Conservation (phyloP, 2,113 vertebrate species). For the Callospermophilus lateralis region DNA sequence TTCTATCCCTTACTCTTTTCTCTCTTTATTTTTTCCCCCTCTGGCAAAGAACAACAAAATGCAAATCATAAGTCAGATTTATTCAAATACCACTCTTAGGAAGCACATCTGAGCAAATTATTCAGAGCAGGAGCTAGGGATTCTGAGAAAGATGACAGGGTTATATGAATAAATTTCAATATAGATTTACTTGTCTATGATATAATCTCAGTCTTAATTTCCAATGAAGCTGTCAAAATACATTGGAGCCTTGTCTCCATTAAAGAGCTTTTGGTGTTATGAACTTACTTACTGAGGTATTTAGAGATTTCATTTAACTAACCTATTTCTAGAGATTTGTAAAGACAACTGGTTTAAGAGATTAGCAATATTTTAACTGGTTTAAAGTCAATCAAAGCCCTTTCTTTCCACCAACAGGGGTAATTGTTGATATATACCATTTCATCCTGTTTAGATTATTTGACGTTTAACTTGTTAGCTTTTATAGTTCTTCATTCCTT, state of each 20-base stretch:
- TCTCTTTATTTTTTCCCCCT: not conserved
- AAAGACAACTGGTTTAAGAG: slow-evolving; percentile 68
- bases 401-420: not conserved
- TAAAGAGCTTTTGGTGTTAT: slow-evolving; percentile 45
- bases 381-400: slow-evolving; percentile 53
- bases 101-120: slow-evolving; percentile 45
- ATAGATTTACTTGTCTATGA: slow-evolving; percentile 36
- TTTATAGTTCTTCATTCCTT: slow-evolving; percentile 64
- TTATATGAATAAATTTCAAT: slow-evolving; percentile 27
- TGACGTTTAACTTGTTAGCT: slow-evolving; percentile 69
- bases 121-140: not conserved
- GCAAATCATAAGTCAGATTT: slow-evolving; percentile 50
- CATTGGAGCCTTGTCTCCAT: slow-evolving; percentile 4
- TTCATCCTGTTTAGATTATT: slow-evolving; percentile 71
- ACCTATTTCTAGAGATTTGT: slow-evolving; percentile 41
- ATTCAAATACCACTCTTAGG: slow-evolving; percentile 45
- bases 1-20: too few species aligned
- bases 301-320: slow-evolving; percentile 48
- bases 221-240: slow-evolving; percentile 58
- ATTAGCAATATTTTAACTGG: slow-evolving; percentile 63
- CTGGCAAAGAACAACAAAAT: slow-evolving; percentile 39
- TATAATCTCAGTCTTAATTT: slow-evolving; percentile 63
- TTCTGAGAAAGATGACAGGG: slow-evolving; percentile 18
- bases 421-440: slow-evolving; percentile 50
- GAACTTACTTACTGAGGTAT: slow-evolving; percentile 49